These are phyloP conservation scores for Acipenser oxyrinchus DNA, from an alignment of 2,797 vertebrate genomes.

Conservation along the genomic window DNA sequence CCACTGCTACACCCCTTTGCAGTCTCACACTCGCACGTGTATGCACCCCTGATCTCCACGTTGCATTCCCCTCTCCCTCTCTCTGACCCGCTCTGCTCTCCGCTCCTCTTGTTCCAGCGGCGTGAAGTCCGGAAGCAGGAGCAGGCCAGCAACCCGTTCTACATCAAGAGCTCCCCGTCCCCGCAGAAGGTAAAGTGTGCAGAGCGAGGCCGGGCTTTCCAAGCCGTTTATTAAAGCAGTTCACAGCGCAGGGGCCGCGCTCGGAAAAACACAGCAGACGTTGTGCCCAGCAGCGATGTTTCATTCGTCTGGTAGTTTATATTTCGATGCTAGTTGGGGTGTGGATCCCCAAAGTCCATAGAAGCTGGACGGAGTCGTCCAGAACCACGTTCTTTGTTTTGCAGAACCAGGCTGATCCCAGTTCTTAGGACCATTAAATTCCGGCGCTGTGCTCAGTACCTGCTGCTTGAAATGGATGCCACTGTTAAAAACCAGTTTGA, in stretches of 20 bases:
- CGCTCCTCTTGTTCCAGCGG: slow-evolving; percentile 53
- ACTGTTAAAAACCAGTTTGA: not conserved
- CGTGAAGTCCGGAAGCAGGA: slow-evolving; percentile 93
- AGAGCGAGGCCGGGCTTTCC: not conserved
- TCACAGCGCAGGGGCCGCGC: too few relatives aligned
- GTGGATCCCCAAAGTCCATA: too few relatives aligned
- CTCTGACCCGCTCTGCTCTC: not conserved
- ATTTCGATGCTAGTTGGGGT: too few relatives aligned
- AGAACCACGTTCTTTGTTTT: too few relatives aligned
- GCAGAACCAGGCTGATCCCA: not conserved
- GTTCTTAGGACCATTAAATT: not conserved
- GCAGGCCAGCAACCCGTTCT: slow-evolving; percentile 96
- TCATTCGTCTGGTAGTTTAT: too few relatives aligned
- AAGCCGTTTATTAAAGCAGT: too few relatives aligned
- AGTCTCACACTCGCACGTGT: not conserved
- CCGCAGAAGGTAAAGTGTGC: slow-evolving; percentile 78
- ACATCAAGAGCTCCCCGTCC: slow-evolving; percentile 95
- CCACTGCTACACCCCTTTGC: too few relatives aligned
- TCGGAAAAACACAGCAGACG: too few relatives aligned
- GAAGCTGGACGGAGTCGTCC: too few relatives aligned
- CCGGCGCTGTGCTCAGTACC: not conserved
- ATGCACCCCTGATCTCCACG: not conserved
- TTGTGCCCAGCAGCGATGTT: too few relatives aligned
- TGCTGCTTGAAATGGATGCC: not conserved
- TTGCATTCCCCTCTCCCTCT: not conserved